These are phyloP conservation scores for Autographa gamma DNA, from an alignment of 2,888 invertebrate species.

Conservation along the genomic window DNA sequence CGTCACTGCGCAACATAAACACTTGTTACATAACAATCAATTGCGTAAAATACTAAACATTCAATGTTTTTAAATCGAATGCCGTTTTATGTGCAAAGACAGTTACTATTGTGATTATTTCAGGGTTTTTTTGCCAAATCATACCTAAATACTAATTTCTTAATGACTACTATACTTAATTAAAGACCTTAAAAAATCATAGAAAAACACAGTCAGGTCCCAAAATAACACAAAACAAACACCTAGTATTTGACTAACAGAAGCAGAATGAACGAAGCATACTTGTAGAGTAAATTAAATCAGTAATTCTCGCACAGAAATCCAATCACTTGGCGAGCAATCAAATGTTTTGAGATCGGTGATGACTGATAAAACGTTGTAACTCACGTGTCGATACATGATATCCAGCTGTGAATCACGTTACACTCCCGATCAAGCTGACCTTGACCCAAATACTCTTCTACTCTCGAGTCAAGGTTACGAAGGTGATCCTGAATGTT, in stretches of 20 bases:
- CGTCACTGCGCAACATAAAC: conserved; percentile 27
- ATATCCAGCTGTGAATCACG: conserved; percentile 13
- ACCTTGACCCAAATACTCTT: neutral
- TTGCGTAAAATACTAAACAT: conserved; percentile 42
- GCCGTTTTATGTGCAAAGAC: conserved; percentile 12
- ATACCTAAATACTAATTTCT: no score
- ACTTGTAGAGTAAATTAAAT: neutral
- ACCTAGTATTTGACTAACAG: neutral
- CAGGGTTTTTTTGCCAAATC: no score
- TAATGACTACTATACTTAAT: neutral
- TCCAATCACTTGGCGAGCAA: neutral
- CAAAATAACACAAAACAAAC: neutral
- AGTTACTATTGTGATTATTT: neutral
- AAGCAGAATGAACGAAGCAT: neutral
- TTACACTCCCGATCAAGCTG: neutral
- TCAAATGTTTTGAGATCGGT: neutral
- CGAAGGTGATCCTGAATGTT: neutral
- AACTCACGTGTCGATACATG: conserved; percentile 29
- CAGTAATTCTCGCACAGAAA: neutral
- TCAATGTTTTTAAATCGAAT: conserved; percentile 27
- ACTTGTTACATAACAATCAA: conserved; percentile 25
- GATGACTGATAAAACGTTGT: conserved; percentile 2
- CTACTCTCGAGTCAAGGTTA: neutral
- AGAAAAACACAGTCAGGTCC: neutral
- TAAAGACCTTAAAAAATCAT: neutral